Percentiles rank a stretch among this genome's conserved stretches.
Conservation (phyloP, 2,888 invertebrate species). For the Ligdia adustata region DNA sequence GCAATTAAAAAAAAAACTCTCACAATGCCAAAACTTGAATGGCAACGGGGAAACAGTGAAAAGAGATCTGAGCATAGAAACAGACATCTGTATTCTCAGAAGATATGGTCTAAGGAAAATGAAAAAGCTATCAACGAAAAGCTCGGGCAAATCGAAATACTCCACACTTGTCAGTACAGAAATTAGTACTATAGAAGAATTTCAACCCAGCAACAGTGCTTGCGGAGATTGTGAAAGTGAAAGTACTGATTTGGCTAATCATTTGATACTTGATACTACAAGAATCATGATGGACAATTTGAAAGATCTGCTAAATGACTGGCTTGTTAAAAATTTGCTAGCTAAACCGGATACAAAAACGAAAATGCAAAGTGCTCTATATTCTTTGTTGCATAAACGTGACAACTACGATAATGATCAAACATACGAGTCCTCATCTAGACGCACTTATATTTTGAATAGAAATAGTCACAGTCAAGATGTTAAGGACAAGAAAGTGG, state of each 20-base stretch:
- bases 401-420: slow-evolving; percentile 42
- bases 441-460: slow-evolving; percentile 56
- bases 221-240: slow-evolving; percentile 62
- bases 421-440: slow-evolving; percentile 46
- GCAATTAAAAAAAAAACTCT: slow-evolving; percentile 50
- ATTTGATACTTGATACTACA: slow-evolving; percentile 49
- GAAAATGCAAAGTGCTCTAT: slow-evolving; percentile 55
- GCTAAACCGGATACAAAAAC: slow-evolving; percentile 53
- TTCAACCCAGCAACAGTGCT: slow-evolving; percentile 48
- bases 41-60: slow-evolving; percentile 50
- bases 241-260: slow-evolving; percentile 31
- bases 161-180: slow-evolving; percentile 50
- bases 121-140: slow-evolving; percentile 43
- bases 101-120: slow-evolving; percentile 56
- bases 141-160: slow-evolving; percentile 50
- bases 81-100: slow-evolving; percentile 64
- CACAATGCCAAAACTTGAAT: slow-evolving; percentile 42
- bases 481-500: slow-evolving; percentile 48
- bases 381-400: slow-evolving; percentile 54
- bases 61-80: slow-evolving; percentile 69
- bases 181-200: slow-evolving; percentile 49
- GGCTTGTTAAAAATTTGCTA: slow-evolving; percentile 58
- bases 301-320: slow-evolving; percentile 56
- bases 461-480: slow-evolving; percentile 38
- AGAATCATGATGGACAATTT: slow-evolving; percentile 61